A percentile compares a stretch with the other conserved stretches of the same genome.
phyloP scores from a whole-genome alignment of 2,113 vertebrate species.

The Platichthys flesus region DNA sequence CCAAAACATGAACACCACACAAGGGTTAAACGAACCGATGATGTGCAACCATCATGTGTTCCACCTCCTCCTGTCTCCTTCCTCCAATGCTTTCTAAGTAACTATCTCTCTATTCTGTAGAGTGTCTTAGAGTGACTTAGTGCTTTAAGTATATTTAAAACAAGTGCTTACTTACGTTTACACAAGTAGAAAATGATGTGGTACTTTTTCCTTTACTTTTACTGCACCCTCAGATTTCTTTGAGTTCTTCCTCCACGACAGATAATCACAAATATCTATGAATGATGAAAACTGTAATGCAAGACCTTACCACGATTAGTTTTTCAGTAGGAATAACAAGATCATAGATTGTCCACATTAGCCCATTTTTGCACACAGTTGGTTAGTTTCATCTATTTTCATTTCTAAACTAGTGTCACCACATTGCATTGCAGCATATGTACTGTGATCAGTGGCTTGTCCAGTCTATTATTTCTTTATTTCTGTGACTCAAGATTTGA shows the following conservation, averaged over 20 bases:
- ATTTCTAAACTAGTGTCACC: neutral
- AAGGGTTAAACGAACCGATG: neutral
- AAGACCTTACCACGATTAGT: neutral
- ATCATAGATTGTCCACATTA: neutral
- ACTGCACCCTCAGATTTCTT: too few relatives aligned
- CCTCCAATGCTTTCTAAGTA: neutral
- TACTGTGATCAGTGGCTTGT: neutral
- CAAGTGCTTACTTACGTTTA: too few relatives aligned
- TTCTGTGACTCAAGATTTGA: neutral
- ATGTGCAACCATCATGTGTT: too few relatives aligned
- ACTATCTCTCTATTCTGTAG: neutral
- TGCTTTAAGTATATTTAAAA: too few relatives aligned
- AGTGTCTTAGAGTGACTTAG: neutral
- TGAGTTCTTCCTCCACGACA: too few relatives aligned
- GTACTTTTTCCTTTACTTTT: too few relatives aligned
- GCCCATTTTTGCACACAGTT: neutral
- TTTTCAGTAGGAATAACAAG: neutral
- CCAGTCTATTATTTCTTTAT: neutral
- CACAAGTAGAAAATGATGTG: too few relatives aligned
- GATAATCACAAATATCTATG: too few relatives aligned
- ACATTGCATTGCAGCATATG: neutral
- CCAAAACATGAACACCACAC: too few relatives aligned
- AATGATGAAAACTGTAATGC: too few relatives aligned
- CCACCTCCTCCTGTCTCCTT: too few relatives aligned
- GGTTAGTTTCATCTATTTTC: neutral